Base-by-base conservation (phyloP, 1,140 invertebrate genomes). In the Drosophila pseudoobscura region DNA sequence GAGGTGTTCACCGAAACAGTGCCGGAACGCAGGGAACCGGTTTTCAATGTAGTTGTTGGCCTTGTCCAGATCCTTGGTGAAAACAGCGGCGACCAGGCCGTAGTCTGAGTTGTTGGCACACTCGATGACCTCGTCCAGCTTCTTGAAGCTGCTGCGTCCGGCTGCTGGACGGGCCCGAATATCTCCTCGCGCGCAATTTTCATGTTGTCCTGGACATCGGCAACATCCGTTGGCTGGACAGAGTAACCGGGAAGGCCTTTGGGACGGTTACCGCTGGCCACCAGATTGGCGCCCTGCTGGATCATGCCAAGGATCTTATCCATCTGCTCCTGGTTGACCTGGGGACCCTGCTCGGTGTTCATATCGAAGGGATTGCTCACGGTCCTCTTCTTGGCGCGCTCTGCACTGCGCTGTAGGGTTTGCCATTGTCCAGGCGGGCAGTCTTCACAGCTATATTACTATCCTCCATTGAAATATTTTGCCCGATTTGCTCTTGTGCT, bases 81-180 rank as follows among this genome's bases (percentile, higher is more conserved):
- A 96, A 22, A 99, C 94, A 39, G 95, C 97, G 5, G 98, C 97
- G 9, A 97, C 98, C 26, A 99, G 92, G 15, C 98, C 98, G 91
- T 99, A 99, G 55, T 96, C 94, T 17, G 17, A 17, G 17, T 17
- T 17, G 17, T 17, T 17, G 17, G 17, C 17, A 17, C 17, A 17
- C 15, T 15, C 15, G 15, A 15, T 15, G 15, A 15, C 15, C 15
- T 15, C 15, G 15, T 15, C 0, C 96, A 98, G 91, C 8, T 94
- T 92, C 63, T 97, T 96, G 92, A 99, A 99, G 89, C 96, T 97
- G n/a, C 99, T 92, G 17, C 17, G 17, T 17, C 17, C 51, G 99
- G 95, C 91, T 98, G 97, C 93, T 98, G 97, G 24, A 99, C 98
- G 5, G 98, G 98, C 1, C 98, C 98, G 93, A 99, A 99, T 84